Base-by-base conservation (phyloP, 2,113 vertebrate species). In the Bufo bufo region DNA sequence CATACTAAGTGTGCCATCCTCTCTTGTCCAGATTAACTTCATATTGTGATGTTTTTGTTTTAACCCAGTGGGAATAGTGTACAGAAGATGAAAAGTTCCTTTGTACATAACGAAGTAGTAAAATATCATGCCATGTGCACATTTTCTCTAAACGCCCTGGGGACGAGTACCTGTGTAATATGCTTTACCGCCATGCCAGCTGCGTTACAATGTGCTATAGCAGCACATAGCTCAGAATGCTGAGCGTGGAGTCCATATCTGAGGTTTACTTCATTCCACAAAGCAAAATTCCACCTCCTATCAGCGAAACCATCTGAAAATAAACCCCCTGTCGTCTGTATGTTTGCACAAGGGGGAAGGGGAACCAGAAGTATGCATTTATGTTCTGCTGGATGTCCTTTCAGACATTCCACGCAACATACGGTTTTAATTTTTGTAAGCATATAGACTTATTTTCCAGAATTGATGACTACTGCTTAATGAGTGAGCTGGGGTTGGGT, bases 201-300 rank as follows among this genome's bases (percentile, higher is more conserved):
- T 85, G 19, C 3, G 20, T 20, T 58, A 75, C 23, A 72, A 85
- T 75, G 33, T 58, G 52, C 84, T 43, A 20, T 12, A 20, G n/a
- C 85, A 78, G 74, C 81, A 78, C 12, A 65, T 61, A 49, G 8
- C 69, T 61, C 19, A 10, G 56, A 78, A 33, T 86, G 69, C 72
- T 50, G 74, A 84, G n/a, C 43, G 52, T 43, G 54, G 13, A 9
- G 23, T 16, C 77, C 78, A 81, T 4, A 58, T 81, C 56, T 58
- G 9, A 84, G 82, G 56, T 71, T 9, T n/a, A 4, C 0, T 84
- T 69, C 65, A 84, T 71, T 23, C 65, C 47, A 84, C 65, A 84
- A 69, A 66, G 66, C 52, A 47, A 33, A 84, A 66, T 84, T 50
- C 43, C 17, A 83, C 47, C 49, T 54, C 13, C 50, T 54, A 84